Evolutionary conservation across 1,140 invertebrate genomes (phyloP).

Genomic region (Bombus vancouverensis): DNA sequence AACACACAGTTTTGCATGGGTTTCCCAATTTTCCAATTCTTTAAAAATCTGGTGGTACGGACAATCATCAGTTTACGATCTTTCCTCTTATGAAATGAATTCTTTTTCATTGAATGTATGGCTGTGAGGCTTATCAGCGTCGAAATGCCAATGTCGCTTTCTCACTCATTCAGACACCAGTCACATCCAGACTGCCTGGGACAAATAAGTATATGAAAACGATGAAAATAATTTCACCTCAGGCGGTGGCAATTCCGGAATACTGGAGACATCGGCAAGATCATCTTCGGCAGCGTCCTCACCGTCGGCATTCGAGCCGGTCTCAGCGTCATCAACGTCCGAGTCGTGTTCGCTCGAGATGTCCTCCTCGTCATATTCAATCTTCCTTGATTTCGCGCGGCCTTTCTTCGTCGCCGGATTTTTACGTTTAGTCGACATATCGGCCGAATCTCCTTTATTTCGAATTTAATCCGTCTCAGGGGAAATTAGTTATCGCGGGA

Average conservation of each 20-base stretch:
- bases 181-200: background rate
- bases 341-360: constrained; percentile 81
- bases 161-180: background rate
- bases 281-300: constrained; percentile 77
- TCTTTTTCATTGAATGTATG: background rate
- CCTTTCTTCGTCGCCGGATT: constrained; percentile 71
- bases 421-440: constrained; percentile 78
- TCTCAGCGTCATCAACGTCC: constrained; percentile 78
- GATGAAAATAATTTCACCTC: constrained; percentile 71
- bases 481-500: constrained; percentile 17
- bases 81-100: background rate
- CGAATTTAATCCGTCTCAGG: constrained; percentile 4
- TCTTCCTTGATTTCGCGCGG: constrained; percentile 76
- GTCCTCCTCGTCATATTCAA: constrained; percentile 81
- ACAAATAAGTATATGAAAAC: constrained; percentile 30
- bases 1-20: no score
- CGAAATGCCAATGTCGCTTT: constrained; percentile 3
- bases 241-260: constrained; percentile 78
- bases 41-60: background rate
- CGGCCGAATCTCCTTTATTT: background rate
- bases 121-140: background rate
- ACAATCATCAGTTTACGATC: background rate
- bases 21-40: background rate
- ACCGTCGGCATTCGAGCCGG: constrained; percentile 73
- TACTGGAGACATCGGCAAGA: constrained; percentile 71